Evolutionary conservation across 2,888 invertebrate species (phyloP), one percentile per base, ranked within the genome.

Genomic region (Drosophila longiperda): DNA sequence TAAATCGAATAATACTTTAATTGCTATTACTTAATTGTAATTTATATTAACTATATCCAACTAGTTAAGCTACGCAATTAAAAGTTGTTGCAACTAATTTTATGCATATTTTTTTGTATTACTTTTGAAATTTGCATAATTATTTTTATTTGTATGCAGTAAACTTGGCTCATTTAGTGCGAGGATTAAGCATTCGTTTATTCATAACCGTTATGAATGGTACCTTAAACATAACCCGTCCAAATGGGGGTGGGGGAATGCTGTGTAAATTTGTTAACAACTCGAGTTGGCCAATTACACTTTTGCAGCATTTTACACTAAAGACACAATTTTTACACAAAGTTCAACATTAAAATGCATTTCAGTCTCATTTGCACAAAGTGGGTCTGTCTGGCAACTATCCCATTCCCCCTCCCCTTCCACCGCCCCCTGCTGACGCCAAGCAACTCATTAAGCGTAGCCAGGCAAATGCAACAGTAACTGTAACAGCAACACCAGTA

Each of bases 211-310:
- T 29, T 38, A 29, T n/a, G 34, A 33, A 15, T 67, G 55, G 17
- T 23, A 33, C 3, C 23, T 50, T 50, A 33, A 48, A 61, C 49
- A 53, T 29, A 73, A 70, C 42, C 49, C 55, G 45, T 48, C 36
- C 52, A 55, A 76, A 62, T 61, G 29, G 6, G 29, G 29, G 29
- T 1, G 5, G 5, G 5, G 29, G 26, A 40, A 20, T 29, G 34
- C 73, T 58, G 61, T 74, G 79, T 40, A 79, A 74, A 68, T 76
- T 67, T 61, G 50, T 67, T 75, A 49, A 67, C 48, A 52, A 26
- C 66, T 78, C 67, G 50, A 78, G 59, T 42, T 53, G 63, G 79
- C 60, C 79, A 76, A 78, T 76, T 76, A 76, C 79, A 64, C 64
- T 23, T 58, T 61, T 67, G n/a, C 54, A 62, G 78, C 34, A 40